Percentiles rank a stretch among this genome's conserved stretches.
Conservation (phyloP, 2,113 vertebrate genomes). For the Artemisiospiza belli region DNA sequence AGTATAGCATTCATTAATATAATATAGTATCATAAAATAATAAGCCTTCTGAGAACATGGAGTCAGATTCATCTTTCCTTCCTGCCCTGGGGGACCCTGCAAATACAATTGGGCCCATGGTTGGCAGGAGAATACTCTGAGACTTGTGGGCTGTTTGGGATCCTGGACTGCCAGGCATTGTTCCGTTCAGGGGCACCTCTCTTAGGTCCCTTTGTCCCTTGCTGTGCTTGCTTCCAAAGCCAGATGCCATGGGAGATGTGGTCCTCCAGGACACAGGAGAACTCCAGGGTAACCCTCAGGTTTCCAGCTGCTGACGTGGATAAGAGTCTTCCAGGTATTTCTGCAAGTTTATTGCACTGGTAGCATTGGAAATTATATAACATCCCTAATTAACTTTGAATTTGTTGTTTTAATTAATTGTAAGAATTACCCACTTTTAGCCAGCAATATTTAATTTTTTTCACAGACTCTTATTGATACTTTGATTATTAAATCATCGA, state of each 20-base stretch:
- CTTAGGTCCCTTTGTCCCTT: not conserved
- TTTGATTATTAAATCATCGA: not conserved
- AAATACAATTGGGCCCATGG: too few species aligned
- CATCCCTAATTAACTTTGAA: not conserved
- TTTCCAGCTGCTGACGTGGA: not conserved
- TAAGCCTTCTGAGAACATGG: too few species aligned
- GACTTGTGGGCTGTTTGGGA: not conserved
- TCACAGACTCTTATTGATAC: not conserved
- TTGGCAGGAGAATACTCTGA: not conserved
- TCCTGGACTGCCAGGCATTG: not conserved
- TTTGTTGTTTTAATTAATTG: not conserved
- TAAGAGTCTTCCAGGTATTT: not conserved
- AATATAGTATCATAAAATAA: too few species aligned
- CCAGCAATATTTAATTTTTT: not conserved
- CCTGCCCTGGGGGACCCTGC: too few species aligned
- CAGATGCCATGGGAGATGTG: not conserved
- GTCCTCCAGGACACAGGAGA: not conserved
- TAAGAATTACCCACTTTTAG: not conserved
- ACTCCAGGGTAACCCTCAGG: not conserved
- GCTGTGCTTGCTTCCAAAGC: not conserved
- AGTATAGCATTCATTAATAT: too few species aligned
- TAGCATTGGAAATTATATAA: not conserved
- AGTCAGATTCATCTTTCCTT: too few species aligned
- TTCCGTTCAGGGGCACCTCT: not conserved
- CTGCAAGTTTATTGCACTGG: not conserved